These are phyloP conservation scores for Taeniopygia guttata DNA, from an alignment of 2,797 vertebrate species.

Conservation along the genomic window DNA sequence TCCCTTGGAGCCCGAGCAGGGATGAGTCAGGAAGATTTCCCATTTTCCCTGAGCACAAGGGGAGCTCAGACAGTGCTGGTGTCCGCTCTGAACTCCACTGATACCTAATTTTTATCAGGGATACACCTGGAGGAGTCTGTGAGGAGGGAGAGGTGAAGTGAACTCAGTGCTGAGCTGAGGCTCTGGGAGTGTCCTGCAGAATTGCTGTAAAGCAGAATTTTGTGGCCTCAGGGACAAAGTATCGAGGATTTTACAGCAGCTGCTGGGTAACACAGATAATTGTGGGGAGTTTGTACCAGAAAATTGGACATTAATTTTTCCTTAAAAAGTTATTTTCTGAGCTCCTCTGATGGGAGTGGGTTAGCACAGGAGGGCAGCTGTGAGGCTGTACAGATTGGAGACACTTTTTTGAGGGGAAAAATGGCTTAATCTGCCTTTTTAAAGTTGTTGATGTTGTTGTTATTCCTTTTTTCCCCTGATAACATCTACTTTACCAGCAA, in stretches of 20 bases:
- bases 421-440: background rate
- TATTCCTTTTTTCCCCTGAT: background rate
- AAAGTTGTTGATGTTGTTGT: no score
- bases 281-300: background rate
- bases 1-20: background rate
- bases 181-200: background rate
- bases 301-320: background rate
- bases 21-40: slow-evolving; percentile 1
- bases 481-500: background rate
- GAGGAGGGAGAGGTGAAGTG: background rate
- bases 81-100: background rate
- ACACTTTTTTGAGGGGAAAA: background rate
- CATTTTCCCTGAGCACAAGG: background rate
- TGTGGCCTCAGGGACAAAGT: slow-evolving; percentile 10
- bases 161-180: background rate
- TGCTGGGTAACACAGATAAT: slow-evolving; percentile 10
- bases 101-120: background rate
- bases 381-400: background rate
- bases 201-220: background rate
- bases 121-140: background rate
- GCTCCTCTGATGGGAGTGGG: background rate
- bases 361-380: background rate
- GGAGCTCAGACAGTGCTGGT: background rate
- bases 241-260: background rate
- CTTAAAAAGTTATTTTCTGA: background rate